Conservation (phyloP, 2,113 vertebrate species). For the Gallinago paraguaiae region DNA sequence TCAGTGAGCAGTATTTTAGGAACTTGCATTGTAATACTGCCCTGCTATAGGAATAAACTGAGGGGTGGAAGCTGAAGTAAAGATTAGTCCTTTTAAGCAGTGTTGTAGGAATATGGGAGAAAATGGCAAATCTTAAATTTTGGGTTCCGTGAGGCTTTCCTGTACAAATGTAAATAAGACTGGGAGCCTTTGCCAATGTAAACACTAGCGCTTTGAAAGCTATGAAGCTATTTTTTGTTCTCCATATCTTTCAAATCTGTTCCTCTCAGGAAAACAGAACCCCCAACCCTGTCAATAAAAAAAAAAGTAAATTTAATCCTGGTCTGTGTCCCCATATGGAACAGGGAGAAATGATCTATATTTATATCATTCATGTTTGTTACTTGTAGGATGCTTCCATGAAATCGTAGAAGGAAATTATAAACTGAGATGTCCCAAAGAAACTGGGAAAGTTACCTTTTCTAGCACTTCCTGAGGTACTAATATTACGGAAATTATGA, state of each 20-base stretch:
- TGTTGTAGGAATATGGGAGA: not conserved
- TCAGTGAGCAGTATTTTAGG: not conserved
- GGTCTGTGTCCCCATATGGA: not conserved
- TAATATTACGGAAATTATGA: not conserved
- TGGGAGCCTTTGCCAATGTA: not conserved
- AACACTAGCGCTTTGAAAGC: not conserved
- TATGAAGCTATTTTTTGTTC: not conserved
- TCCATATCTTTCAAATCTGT: not conserved
- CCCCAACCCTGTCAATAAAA: not conserved
- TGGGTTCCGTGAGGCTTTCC: not conserved
- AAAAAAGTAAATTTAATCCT: not conserved
- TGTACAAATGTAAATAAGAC: not conserved
- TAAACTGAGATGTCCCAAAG: not conserved
- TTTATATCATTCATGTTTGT: not conserved
- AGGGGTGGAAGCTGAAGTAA: not conserved
- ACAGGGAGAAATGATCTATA: not conserved
- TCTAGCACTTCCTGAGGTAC: not conserved
- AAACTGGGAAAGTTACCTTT: not conserved
- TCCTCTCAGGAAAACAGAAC: not conserved
- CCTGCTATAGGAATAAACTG: not conserved
- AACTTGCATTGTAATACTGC: not conserved
- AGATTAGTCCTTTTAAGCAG: not conserved
- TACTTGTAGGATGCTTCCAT: not conserved
- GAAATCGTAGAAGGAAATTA: not conserved
- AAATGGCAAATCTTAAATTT: not conserved